Base-by-base conservation (phyloP, 1,140 invertebrate genomes). In the Halesus radiatus region DNA sequence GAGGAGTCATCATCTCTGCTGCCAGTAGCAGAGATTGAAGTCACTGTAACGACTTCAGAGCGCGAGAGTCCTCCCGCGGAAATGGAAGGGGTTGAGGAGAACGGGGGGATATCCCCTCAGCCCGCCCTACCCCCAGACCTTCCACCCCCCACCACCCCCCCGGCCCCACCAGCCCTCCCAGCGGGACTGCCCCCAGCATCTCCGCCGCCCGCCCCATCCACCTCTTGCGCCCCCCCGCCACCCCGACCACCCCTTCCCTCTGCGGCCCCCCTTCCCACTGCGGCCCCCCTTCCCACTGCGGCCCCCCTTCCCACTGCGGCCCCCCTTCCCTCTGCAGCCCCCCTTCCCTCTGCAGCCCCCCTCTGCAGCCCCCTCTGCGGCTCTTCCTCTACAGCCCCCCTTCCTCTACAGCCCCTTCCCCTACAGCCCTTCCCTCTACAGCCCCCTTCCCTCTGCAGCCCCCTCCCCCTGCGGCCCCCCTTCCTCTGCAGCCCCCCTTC, bases 11-110 rank as follows among this genome's bases (percentile, higher is more conserved):
- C 62, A 26, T 22, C n/a, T n/a, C 26, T 32, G 22, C 22, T 32
- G 62, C 22, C 29, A 52, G 53, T 50, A 53, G 50, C 18, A 18
- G 68, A 72, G 50, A 45, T 68, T 29, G 64, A 68, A 68, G 20
- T 29, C 32, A 45, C 22, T n/a, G 64, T 68, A 8, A 18, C 32
- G 8, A 68, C 22, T 7, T 13, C 32, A 3, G 68, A 72, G 13
- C 18, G 32, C 4, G 68, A n/a, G 16, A 72, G 10, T 22, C 37
- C 37, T 3, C 37, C 37, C 1, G 7, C 13, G 13, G 37, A 45
- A 45, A 45, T 45, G 37, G 37, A 45, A 45, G 37, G 37, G 37
- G 13, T 50, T 8, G 20, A 13, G 15, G 7, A 50, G 32, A 10
- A 18, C 32, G 50, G 68, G 37, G 15, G 68, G 16, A 45, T 72